Conservation (phyloP, 2,888 invertebrate genomes). For the Gonocerus acuteangulatus region DNA sequence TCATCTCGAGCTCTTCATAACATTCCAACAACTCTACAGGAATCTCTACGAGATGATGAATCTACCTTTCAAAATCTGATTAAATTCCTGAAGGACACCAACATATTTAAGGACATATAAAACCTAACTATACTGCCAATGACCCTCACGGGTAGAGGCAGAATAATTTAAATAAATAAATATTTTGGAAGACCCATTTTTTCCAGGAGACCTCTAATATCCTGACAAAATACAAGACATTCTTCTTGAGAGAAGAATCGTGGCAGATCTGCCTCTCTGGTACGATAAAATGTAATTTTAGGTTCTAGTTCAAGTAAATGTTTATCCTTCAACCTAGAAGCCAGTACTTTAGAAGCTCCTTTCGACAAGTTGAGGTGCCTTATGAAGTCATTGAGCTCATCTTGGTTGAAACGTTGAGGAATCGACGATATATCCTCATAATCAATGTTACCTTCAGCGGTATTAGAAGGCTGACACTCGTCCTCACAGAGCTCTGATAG, state of each 20-base stretch:
- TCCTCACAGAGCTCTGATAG: conserved; percentile 4
- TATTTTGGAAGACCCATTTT: conserved; percentile 1
- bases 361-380: not conserved
- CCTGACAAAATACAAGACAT: not conserved
- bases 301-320: conserved; percentile 9
- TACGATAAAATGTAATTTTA: conserved; percentile 2
- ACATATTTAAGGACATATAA: too few relatives aligned
- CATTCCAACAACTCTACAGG: too few relatives aligned
- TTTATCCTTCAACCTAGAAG: conserved; percentile 15
- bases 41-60: too few relatives aligned
- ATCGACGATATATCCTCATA: not conserved
- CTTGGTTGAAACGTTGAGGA: not conserved
- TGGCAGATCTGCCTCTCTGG: not conserved
- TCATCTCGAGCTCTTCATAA: too few relatives aligned
- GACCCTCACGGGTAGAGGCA: too few relatives aligned
- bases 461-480: not conserved
- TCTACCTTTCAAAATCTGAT: too few relatives aligned
- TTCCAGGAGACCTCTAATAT: conserved; percentile 3
- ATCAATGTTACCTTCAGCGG: not conserved
- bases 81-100: too few relatives aligned
- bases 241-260: not conserved
- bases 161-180: too few relatives aligned
- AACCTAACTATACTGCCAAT: too few relatives aligned
- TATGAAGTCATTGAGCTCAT: not conserved
- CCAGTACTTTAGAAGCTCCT: conserved; percentile 14